phyloP scores from a whole-genome alignment of 2,113 vertebrate species.

The Nematolebias whitei region DNA sequence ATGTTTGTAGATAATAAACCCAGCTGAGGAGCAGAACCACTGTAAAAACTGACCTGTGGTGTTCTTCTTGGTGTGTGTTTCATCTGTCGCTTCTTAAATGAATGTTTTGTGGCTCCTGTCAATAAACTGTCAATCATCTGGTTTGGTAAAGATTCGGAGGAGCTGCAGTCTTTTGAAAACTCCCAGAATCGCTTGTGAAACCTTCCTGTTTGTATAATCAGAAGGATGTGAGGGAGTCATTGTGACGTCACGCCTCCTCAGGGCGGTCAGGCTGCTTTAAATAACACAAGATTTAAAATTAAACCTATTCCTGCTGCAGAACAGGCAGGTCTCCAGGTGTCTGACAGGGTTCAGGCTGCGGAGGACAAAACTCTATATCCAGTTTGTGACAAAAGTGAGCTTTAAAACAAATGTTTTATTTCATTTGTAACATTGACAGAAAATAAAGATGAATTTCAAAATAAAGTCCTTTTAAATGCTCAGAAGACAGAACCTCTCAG shows the following conservation, averaged over 20 bases:
- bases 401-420: too few species aligned
- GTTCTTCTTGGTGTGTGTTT: conserved; percentile 5
- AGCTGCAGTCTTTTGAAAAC: conserved; percentile 15
- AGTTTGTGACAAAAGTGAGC: too few species aligned
- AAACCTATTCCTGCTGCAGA: conserved; percentile 11
- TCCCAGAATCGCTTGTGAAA: background rate
- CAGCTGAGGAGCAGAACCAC: conserved; percentile 12
- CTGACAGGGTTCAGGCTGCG: too few species aligned
- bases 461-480: too few species aligned
- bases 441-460: too few species aligned
- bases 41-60: conserved; percentile 17
- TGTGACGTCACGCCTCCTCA: conserved; percentile 3
- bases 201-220: background rate
- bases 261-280: background rate
- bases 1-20: conserved; percentile 22
- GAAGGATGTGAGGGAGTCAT: background rate
- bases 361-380: too few species aligned
- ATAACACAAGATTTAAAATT: conserved; percentile 13
- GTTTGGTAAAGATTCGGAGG: conserved; percentile 78
- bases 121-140: conserved; percentile 69
- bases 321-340: conserved; percentile 6
- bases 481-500: too few species aligned
- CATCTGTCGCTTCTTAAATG: conserved; percentile 47
- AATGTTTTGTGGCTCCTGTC: conserved; percentile 60
- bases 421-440: too few species aligned